Evolutionary conservation across 2,888 invertebrate genomes (phyloP).

Genomic region (Taenaris catops): DNA sequence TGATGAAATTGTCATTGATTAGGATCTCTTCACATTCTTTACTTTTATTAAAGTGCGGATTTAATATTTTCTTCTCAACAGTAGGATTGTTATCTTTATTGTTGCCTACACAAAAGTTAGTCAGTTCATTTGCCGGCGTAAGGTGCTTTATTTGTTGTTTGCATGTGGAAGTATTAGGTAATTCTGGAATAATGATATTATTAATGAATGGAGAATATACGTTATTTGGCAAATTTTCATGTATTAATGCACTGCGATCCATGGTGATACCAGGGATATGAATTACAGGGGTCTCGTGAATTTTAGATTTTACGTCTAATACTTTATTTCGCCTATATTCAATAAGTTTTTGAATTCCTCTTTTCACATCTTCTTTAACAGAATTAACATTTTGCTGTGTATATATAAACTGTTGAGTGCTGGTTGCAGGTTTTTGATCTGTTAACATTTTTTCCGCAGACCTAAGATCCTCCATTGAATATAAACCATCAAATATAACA

Average conservation of each 20-base stretch:
- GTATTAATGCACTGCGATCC: too few relatives aligned
- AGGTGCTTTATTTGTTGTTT: too few relatives aligned
- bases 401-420: neutral
- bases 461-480: constrained; percentile 53
- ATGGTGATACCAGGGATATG: neutral
- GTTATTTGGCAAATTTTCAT: neutral
- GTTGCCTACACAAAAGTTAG: too few relatives aligned
- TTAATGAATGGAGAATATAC: neutral
- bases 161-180: neutral
- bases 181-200: neutral
- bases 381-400: constrained; percentile 1
- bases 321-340: constrained; percentile 44
- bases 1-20: neutral
- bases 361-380: constrained; percentile 38
- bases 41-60: neutral
- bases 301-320: constrained; percentile 12
- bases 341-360: constrained; percentile 45
- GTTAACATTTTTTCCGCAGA: constrained; percentile 35
- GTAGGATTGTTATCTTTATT: neutral
- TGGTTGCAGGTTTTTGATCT: constrained; percentile 11
- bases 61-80: neutral
- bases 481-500: constrained; percentile 50
- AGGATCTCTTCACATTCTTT: neutral
- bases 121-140: too few relatives aligned
- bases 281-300: neutral